Evolutionary conservation across 2,113 vertebrate species (phyloP), one percentile per base, ranked within the genome.

Genomic region (Burhinus oedicnemus): DNA sequence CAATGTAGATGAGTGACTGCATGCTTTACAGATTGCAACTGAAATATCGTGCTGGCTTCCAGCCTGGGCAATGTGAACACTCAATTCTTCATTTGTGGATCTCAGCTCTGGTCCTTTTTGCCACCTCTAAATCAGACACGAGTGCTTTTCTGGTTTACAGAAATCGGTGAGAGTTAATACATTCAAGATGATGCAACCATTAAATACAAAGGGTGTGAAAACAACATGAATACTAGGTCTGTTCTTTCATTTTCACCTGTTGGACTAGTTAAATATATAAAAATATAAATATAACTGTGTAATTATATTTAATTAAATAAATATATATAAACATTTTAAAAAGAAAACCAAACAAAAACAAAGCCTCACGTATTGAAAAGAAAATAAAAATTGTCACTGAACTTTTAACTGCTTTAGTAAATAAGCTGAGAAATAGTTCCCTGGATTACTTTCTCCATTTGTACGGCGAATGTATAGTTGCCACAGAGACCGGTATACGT

Each of bases 1-100:
- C 94, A 97, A 94, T 84, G 84, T 84, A 20, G 78, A 89, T 87
- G 84, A 87, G 84, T 94, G 89, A 94, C 74, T 95, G 72, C 44
- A 36, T 44, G 75, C 58, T 91, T 91, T 93, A 90, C 93, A 96
- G 92, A 90, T 90, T 94, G 92, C 87, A 85, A 65, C 77, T 34
- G 89, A 96, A 96, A 96, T 96, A 94, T 52, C 11, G 0, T 36
- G 78, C 78, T 97, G 95, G 93, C 95, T 62, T 83, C 11, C 14
- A 90, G 96, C 95, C 95, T n/a, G 2, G 75, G 61, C 74, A 72
- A 90, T 36, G 55, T 11, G 70, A 95, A 80, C 81, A 72, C 65
- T 90, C 77, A 72, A 19, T 79, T 96, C 75, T 93, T 91, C 78
- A 54, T 88, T 80, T 69, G 84, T 47, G 74, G 40, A 83, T 87